Evolutionary conservation across 2,113 vertebrate species (phyloP).

Genomic region (Corynorhinus townsendii): DNA sequence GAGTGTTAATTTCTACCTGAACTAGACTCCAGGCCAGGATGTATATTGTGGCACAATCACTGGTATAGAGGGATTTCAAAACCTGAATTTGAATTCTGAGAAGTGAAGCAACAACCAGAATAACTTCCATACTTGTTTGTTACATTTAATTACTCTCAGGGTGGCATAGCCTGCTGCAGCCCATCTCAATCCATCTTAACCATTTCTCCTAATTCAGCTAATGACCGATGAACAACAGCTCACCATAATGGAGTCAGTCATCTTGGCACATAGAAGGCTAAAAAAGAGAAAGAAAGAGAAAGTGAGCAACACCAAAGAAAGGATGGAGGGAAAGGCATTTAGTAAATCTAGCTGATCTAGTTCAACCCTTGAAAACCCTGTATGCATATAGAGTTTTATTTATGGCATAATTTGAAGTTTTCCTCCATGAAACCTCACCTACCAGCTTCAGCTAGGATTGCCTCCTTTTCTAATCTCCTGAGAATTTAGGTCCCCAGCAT

Average conservation of each 20-base stretch:
- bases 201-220: neutral
- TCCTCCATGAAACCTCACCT: neutral
- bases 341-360: neutral
- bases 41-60: neutral
- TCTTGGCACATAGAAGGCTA: neutral
- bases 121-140: neutral
- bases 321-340: neutral
- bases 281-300: neutral
- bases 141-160: slow-evolving; percentile 4
- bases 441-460: neutral
- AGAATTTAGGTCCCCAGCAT: neutral
- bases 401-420: neutral
- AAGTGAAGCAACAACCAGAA: neutral
- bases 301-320: neutral
- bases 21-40: neutral
- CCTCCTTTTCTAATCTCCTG: neutral
- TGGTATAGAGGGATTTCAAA: neutral
- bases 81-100: neutral
- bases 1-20: neutral
- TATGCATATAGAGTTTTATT: neutral
- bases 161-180: neutral
- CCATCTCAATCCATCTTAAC: neutral
- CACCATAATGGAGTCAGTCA: neutral
- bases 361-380: neutral
- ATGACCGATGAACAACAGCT: neutral